Evolutionary conservation across 2,888 invertebrate species (phyloP).

Genomic region (Drosophila quinaria): DNA sequence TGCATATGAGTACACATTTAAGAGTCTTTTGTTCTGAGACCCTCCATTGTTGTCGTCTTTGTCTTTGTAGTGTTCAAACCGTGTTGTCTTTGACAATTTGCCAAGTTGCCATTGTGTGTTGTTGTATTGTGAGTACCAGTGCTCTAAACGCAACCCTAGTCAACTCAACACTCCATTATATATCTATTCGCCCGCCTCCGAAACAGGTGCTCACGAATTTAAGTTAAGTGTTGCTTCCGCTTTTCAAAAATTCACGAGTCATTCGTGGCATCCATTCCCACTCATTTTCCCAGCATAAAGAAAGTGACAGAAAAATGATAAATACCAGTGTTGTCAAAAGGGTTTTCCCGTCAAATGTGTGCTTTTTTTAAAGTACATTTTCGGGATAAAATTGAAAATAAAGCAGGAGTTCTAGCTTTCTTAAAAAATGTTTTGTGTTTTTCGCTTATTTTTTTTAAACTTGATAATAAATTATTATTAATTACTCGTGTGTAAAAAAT

Average conservation of each 20-base stretch:
- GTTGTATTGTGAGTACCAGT: not conserved
- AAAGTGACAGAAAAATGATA: not conserved
- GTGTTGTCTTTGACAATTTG: not conserved
- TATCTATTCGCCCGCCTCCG: not conserved
- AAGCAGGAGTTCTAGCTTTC: too few species aligned
- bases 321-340: not conserved
- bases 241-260: not conserved
- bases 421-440: too few species aligned
- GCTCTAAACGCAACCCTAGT: not conserved
- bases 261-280: not conserved
- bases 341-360: too few species aligned
- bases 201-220: not conserved
- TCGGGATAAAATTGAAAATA: too few species aligned
- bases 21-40: not conserved
- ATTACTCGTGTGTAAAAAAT: too few species aligned
- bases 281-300: not conserved
- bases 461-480: too few species aligned
- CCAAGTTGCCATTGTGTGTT: not conserved
- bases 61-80: not conserved
- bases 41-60: not conserved
- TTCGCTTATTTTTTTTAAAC: too few species aligned
- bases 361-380: too few species aligned
- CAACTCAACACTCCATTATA: not conserved
- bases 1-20: not conserved
- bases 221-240: constrained; percentile 4